Base-by-base conservation (phyloP, 2,888 invertebrate species). In the Oscheius onirici region DNA sequence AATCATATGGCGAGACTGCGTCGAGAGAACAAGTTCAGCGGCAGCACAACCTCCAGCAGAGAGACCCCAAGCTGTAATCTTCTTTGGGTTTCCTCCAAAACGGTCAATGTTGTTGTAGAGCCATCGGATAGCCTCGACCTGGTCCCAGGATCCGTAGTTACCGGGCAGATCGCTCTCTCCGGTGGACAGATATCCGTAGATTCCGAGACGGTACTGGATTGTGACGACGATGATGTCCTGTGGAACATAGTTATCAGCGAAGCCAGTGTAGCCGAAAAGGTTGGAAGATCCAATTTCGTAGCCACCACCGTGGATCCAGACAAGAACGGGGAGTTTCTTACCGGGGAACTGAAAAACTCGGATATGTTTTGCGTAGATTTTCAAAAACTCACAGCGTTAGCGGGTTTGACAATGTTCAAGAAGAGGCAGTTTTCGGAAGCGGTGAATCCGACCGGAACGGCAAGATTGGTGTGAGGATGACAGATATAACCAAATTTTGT, bases 291-390 rank as follows among this genome's bases (percentile, higher is more conserved):
- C 96, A 61, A 92, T 92, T 22, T 92, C 91, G 88, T 94, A 96
- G 87, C 95, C 94, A 0, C 96, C 96, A 0, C 95, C 96, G 88
- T 96, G 96, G 79, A 96, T 94, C 89, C 95, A 95, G 65, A 96
- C 91, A 93, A 96, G 94, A 0, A 96, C 95, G 0, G 96, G 93
- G 88, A 92, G 34, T 34, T 60, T 60, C 60, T 60, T 34, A 8
- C 22, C n/a, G 11, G 46, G 20, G 46, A 17, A 20, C n/a, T 46
- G n/a, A 46, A 20, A n/a, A 13, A 24, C 43, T 43, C 43, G 43
- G 43, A 43, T 13, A 43, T 11, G 13, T 43, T 11, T 43, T 43
- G 13, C 8, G 13, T 11, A 43, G 13, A 43, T 13, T 43, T 11
- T 11, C 8, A 43, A 46, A 20, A 46, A 20, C 15, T 26, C 28